Base-by-base conservation (phyloP, 2,113 vertebrate genomes). In the Notothenia coriiceps region DNA sequence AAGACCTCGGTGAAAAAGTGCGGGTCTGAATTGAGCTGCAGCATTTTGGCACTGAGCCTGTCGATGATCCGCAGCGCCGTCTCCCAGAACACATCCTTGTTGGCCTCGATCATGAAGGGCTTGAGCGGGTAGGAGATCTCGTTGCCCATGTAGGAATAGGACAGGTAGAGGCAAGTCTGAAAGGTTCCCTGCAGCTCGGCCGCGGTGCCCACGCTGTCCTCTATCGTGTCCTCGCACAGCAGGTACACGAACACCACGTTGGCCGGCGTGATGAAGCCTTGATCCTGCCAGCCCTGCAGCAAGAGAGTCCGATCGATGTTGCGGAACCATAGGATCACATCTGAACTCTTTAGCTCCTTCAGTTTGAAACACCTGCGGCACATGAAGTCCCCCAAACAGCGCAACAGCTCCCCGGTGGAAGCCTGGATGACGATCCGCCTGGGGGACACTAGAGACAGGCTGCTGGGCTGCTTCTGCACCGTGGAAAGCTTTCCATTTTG, bases 71-170 rank as follows among this genome's bases (percentile, higher is more conserved):
- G 89, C 84, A 99, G 95, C 76, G 97, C 97, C 70, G 95, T 96
- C 67, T 98, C 96, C 98, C 97, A 99, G 94, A 99, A 99, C 79
- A 96, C 94, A 82, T 98, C 98, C 92, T 97, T 96, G 94, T 98
- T 96, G 55, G 96, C 86, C 72, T 99, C 97, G 89, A 95, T 96
- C 77, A 99, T 96, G 88, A 99, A 99, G 70, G 98, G 98, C 92
- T 98, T 99, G 83, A 99, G 96, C 0, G 98, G 98, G 92, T 99
- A 99, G 49, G 98, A 99, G 92, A 99, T 99, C 93, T 99, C 98
- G 87, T 97, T 97, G 89, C 98, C 98, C 96, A 99, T 97, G 93
- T 99, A 99, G 66, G 98, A 98, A 92, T 99, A 99, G 86, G 98
- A 95, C 79, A 99, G 95, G 95, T 99, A 99, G 80, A 99, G 96